Percentiles rank a stretch among this genome's conserved stretches.
Conservation (phyloP, 2,888 invertebrate genomes). For the Erpobdella octoculata region DNA sequence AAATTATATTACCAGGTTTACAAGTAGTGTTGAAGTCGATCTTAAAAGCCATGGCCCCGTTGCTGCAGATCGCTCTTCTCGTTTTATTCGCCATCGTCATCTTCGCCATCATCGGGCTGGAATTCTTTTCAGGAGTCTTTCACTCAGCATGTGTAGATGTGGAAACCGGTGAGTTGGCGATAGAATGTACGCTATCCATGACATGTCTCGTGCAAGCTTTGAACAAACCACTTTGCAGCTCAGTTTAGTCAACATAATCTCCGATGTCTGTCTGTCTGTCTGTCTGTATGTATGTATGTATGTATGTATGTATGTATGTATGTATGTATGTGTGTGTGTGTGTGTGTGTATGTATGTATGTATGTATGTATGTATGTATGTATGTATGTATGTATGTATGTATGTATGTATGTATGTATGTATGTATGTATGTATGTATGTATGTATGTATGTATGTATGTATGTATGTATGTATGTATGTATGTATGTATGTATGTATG, state of each 20-base stretch:
- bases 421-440: conserved; percentile 19
- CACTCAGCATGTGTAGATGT: conserved; percentile 77
- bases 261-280: no score
- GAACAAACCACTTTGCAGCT: no score
- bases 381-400: conserved; percentile 18
- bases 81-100: conserved; percentile 99
- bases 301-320: not conserved
- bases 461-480: conserved; percentile 20
- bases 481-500: conserved; percentile 18
- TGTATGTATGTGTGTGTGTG: conserved; percentile 4
- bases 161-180: conserved; percentile 28
- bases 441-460: conserved; percentile 20
- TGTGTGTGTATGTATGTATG: conserved; percentile 17
- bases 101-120: conserved; percentile 99
- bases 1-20: no score
- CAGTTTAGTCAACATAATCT: no score
- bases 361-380: conserved; percentile 20
- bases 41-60: conserved; percentile 99
- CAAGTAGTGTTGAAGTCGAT: conserved; percentile 99
- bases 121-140: conserved; percentile 98
- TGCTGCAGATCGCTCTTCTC: conserved; percentile 97
- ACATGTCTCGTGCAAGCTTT: no score
- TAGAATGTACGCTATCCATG: no score
- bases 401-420: conserved; percentile 13
- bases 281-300: no score